Evolutionary conservation across 2,797 vertebrate genomes (phyloP).

Genomic region (Myiotriccus ornatus): DNA sequence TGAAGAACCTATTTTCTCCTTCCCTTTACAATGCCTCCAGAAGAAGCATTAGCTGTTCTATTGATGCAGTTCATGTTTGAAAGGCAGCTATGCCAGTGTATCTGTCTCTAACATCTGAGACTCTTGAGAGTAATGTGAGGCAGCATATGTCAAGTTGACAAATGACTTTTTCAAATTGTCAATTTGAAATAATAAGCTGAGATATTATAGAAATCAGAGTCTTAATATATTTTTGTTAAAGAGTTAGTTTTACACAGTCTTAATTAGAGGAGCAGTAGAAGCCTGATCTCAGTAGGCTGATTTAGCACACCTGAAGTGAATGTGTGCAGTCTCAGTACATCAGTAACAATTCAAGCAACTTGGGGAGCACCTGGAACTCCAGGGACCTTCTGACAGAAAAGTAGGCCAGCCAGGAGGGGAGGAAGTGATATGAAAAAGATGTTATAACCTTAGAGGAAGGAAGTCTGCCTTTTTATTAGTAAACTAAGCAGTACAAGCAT

Average conservation of each 20-base stretch:
- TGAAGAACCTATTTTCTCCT: background rate
- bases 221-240: background rate
- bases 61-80: background rate
- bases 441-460: background rate
- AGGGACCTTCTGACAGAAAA: background rate
- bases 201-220: background rate
- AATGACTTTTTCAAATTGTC: background rate
- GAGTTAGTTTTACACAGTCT: background rate
- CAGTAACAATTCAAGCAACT: background rate
- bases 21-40: background rate
- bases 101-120: background rate
- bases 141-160: background rate
- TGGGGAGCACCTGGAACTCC: background rate
- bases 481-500: background rate
- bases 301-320: background rate
- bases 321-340: background rate
- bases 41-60: background rate
- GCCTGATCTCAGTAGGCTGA: background rate
- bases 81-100: background rate
- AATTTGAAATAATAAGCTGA: background rate
- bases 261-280: background rate
- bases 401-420: background rate
- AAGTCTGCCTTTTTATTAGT: background rate
- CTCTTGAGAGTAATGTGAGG: background rate
- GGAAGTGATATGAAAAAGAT: background rate